Conservation (phyloP, 2,888 invertebrate species). For the Mamestra brassicae region DNA sequence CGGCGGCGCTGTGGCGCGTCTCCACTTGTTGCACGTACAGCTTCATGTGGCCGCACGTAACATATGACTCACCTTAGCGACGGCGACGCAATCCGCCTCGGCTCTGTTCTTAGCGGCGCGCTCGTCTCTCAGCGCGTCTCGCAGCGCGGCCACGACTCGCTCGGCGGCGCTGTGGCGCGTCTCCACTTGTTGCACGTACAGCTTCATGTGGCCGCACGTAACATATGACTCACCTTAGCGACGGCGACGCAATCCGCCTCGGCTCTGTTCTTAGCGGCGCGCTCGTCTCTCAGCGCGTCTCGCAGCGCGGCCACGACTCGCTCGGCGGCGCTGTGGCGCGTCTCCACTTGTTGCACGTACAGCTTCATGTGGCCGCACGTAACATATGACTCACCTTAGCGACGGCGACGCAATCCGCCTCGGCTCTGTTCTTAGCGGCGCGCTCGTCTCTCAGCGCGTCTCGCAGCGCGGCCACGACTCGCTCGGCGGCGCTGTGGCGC, state of each 20-base stretch:
- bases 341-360: conserved; percentile 75
- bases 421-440: conserved; percentile 75
- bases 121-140: conserved; percentile 84
- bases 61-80: conserved; percentile 74
- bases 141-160: conserved; percentile 78
- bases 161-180: conserved; percentile 75
- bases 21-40: conserved; percentile 76
- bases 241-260: no score
- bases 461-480: conserved; percentile 79
- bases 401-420: conserved; percentile 72
- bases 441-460: conserved; percentile 84
- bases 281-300: no score
- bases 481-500: conserved; percentile 75
- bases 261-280: no score
- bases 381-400: conserved; percentile 73
- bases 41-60: conserved; percentile 73
- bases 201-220: conserved; percentile 76
- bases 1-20: conserved; percentile 61
- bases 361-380: conserved; percentile 69
- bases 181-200: conserved; percentile 76
- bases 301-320: no score
- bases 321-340: no score
- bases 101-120: conserved; percentile 76
- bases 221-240: no score
- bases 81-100: conserved; percentile 73